These are phyloP conservation scores for Ceuthmochares aereus DNA, from an alignment of 2,113 vertebrate genomes.

Conservation along the genomic window DNA sequence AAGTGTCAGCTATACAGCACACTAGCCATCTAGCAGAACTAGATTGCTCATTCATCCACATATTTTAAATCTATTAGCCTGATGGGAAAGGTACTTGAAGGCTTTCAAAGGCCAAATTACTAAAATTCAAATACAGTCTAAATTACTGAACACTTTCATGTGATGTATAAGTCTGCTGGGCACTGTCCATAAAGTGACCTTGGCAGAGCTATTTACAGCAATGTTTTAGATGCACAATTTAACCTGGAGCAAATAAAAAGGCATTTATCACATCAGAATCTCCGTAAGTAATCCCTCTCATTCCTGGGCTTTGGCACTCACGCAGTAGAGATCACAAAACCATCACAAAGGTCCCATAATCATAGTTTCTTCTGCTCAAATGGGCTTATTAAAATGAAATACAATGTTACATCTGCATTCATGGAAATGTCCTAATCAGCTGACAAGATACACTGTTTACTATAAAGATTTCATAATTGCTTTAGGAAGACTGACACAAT, in stretches of 20 bases:
- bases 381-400: background rate
- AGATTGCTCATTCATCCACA: background rate
- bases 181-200: conserved; percentile 42
- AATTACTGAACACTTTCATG: conserved; percentile 40
- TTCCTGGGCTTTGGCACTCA: background rate
- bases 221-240: conserved; percentile 45
- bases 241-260: conserved; percentile 54
- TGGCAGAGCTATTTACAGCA: conserved; percentile 39
- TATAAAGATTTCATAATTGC: background rate
- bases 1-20: background rate
- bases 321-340: conserved; percentile 35
- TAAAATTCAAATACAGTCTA: conserved; percentile 25
- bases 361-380: background rate
- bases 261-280: conserved; percentile 20
- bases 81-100: background rate
- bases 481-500: background rate
- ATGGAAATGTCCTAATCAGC: background rate
- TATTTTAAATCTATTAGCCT: conserved; percentile 31
- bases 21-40: background rate
- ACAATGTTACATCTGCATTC: background rate
- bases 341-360: background rate
- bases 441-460: background rate
- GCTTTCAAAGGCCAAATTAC: conserved; percentile 44
- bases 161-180: background rate
- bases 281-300: background rate